These are phyloP conservation scores for Phalacrocorax carbo DNA, from an alignment of 2,113 vertebrate genomes.

Conservation along the genomic window DNA sequence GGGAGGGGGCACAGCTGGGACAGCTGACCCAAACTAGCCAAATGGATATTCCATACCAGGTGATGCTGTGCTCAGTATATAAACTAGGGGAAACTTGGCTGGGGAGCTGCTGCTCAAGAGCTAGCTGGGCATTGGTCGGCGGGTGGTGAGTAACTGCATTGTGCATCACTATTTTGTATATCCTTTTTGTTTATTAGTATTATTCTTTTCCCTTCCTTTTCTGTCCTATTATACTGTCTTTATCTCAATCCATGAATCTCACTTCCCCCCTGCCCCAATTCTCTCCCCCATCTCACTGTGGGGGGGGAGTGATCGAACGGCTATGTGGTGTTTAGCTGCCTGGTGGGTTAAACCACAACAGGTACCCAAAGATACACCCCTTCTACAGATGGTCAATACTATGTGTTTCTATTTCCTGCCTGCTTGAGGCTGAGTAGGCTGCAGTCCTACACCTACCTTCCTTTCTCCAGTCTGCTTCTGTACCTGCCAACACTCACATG, in stretches of 20 bases:
- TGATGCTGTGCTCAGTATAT: neutral
- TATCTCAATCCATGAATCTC: neutral
- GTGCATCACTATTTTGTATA: neutral
- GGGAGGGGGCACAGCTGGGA: neutral
- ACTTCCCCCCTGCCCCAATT: neutral
- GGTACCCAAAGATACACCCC: neutral
- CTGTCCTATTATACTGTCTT: neutral
- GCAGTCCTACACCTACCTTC: neutral
- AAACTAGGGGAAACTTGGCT: neutral
- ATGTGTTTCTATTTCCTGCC: neutral
- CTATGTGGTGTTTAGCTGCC: neutral
- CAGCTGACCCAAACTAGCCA: neutral
- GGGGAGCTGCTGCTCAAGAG: neutral
- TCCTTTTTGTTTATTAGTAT: neutral
- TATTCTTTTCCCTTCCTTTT: neutral
- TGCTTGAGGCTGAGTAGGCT: neutral
- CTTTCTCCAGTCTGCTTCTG: neutral
- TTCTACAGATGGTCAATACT: neutral
- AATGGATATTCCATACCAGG: neutral
- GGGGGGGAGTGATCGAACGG: neutral
- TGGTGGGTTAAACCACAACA: neutral
- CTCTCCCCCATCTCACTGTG: neutral
- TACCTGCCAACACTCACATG: accelerated
- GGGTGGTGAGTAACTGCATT: neutral
- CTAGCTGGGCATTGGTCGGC: neutral